Evolutionary conservation across 2,797 vertebrate species (phyloP).

Genomic region (Neomorphus geoffroyi): DNA sequence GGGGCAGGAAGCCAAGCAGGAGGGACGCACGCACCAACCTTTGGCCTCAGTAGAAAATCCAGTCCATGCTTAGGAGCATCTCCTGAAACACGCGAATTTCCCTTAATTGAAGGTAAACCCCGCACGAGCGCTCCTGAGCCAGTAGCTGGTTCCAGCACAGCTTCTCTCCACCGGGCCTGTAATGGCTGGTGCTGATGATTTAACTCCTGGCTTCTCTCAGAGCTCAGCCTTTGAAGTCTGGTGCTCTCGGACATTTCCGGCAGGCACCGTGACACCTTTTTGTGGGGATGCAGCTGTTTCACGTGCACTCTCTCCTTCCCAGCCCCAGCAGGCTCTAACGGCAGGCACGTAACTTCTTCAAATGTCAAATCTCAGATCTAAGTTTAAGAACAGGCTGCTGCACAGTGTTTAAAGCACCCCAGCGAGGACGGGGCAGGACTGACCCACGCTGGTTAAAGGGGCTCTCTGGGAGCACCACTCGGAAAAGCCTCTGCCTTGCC

Average conservation of each 20-base stretch:
- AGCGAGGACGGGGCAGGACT: neutral
- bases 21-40: neutral
- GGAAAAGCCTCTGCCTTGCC: too few relatives aligned
- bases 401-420: neutral
- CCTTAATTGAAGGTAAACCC: neutral
- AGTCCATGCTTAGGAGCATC: neutral
- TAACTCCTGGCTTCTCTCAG: neutral
- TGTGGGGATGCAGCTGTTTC: neutral
- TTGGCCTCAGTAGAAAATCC: neutral
- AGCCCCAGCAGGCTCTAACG: neutral
- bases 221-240: neutral
- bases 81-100: neutral
- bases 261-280: neutral
- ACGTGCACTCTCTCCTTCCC: neutral
- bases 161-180: neutral
- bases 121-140: accelerated
- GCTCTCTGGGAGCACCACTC: neutral
- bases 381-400: neutral
- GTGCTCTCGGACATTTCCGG: neutral
- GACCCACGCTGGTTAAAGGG: neutral
- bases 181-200: neutral
- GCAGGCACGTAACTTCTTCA: neutral
- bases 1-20: neutral
- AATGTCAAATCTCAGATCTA: neutral
- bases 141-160: neutral